These are phyloP conservation scores for Villa cingulata DNA, from an alignment of 2,888 invertebrate species.

Conservation along the genomic window DNA sequence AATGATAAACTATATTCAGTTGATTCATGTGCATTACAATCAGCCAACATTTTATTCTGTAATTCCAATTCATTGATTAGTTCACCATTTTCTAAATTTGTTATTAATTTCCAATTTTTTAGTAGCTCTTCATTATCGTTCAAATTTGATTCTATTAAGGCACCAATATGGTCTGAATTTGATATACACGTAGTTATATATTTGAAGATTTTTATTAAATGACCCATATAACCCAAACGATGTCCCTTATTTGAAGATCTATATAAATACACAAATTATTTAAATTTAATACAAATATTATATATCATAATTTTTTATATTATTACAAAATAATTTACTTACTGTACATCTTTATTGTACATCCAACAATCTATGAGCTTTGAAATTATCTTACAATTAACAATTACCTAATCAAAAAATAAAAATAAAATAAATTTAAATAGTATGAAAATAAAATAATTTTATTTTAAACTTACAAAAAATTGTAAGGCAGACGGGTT, in stretches of 20 bases:
- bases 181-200: conserved; percentile 38
- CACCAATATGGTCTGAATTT: conserved; percentile 40
- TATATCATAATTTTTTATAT: too few species aligned
- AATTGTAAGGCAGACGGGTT: conserved; percentile 40
- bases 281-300: not conserved
- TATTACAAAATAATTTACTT: conserved; percentile 17
- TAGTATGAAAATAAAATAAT: conserved; percentile 5
- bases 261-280: not conserved
- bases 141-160: conserved; percentile 41
- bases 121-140: conserved; percentile 39
- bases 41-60: conserved; percentile 30
- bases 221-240: conserved; percentile 52
- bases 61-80: conserved; percentile 25
- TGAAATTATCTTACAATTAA: conserved; percentile 64
- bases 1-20: conserved; percentile 21
- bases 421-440: conserved; percentile 9
- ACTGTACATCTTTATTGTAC: conserved; percentile 64
- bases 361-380: conserved; percentile 71
- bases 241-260: conserved; percentile 41
- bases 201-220: conserved; percentile 47
- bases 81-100: conserved; percentile 27
- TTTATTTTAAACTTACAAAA: conserved; percentile 36
- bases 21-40: conserved; percentile 31
- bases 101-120: conserved; percentile 36
- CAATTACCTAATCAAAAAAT: conserved; percentile 46